A percentile compares a stretch with the other conserved stretches of the same genome.
These are phyloP conservation scores for Meteorus cinctellus DNA, from an alignment of 2,888 invertebrate genomes.

Conservation along the genomic window DNA sequence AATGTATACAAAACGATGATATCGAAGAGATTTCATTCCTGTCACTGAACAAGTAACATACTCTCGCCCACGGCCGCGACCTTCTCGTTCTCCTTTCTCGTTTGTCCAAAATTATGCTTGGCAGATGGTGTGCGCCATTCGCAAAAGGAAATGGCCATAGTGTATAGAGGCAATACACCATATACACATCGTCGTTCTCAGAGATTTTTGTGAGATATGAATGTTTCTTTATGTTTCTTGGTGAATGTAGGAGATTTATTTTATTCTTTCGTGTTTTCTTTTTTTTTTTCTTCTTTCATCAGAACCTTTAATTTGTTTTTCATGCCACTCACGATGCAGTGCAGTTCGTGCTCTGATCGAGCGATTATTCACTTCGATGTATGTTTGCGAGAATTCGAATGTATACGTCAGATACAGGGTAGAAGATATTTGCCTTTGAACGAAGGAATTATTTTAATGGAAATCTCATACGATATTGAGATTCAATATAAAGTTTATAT, in stretches of 20 bases:
- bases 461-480: too few species aligned
- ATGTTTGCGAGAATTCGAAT: background rate
- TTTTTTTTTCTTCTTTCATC: background rate
- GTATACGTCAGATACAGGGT: background rate
- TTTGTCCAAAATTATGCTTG: slow-evolving; percentile 27
- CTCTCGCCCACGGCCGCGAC: slow-evolving; percentile 25
- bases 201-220: slow-evolving; percentile 2
- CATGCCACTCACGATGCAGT: background rate
- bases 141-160: background rate
- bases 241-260: slow-evolving; percentile 5
- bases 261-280: background rate
- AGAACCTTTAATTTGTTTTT: background rate
- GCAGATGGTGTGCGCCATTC: slow-evolving; percentile 1
- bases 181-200: background rate
- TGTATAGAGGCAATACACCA: background rate
- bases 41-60: slow-evolving; percentile 14
- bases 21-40: slow-evolving; percentile 20
- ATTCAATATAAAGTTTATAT: too few species aligned
- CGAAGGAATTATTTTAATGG: too few species aligned
- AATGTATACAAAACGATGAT: slow-evolving; percentile 29
- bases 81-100: slow-evolving; percentile 13
- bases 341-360: background rate
- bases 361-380: background rate
- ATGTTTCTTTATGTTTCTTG: slow-evolving; percentile 8
- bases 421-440: too few species aligned